Evolutionary conservation across 2,797 vertebrate species (phyloP).

Genomic region (Sciaenops ocellatus): DNA sequence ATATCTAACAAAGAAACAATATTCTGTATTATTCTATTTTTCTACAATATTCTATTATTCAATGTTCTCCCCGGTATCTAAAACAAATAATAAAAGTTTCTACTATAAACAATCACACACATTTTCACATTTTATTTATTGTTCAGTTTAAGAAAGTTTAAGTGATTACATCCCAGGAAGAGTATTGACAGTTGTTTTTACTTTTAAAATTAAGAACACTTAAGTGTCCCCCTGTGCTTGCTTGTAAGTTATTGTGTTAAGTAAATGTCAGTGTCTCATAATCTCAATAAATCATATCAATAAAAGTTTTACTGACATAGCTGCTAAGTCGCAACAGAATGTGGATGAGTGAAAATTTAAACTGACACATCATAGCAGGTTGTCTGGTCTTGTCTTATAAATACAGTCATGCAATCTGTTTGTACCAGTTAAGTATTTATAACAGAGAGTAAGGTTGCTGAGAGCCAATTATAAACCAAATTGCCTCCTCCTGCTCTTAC

Average conservation of each 20-base stretch:
- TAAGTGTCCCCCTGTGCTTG: neutral
- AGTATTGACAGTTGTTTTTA: neutral
- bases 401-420: neutral
- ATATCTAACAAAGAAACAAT: neutral
- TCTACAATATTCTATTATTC: too few species aligned
- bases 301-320: neutral
- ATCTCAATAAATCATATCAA: neutral
- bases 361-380: neutral
- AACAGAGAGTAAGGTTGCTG: neutral
- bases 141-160: neutral
- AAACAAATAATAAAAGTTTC: neutral
- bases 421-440: neutral
- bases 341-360: neutral
- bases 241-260: neutral
- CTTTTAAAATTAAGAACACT: neutral
- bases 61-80: too few species aligned
- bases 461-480: slow-evolving; percentile 5
- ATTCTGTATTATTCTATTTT: too few species aligned
- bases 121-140: neutral
- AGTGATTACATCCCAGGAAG: neutral
- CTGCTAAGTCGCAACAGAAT: neutral
- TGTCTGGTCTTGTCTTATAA: neutral
- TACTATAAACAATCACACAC: neutral
- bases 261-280: neutral
- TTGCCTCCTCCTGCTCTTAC: neutral